Percentiles rank a stretch among this genome's conserved stretches.
These are phyloP conservation scores for Dynastes tityus DNA, from an alignment of 2,888 invertebrate species.

Conservation along the genomic window DNA sequence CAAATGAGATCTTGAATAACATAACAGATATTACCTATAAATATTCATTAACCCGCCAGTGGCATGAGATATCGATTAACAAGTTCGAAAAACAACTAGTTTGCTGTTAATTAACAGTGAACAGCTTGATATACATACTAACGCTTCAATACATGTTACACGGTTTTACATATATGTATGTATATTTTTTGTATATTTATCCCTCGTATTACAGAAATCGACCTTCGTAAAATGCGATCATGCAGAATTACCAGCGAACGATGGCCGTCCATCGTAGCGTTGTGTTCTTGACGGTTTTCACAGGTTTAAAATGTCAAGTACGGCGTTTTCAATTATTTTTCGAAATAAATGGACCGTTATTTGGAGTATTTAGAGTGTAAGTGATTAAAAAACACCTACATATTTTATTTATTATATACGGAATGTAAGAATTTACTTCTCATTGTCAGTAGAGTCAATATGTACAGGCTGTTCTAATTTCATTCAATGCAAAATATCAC, in stretches of 20 bases:
- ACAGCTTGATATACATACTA: not conserved
- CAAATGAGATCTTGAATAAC: not conserved
- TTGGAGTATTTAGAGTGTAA: no score
- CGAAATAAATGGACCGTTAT: not conserved
- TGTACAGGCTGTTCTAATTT: no score
- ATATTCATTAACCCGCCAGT: not conserved
- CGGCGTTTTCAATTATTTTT: not conserved
- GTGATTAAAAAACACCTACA: no score
- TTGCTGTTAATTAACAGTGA: not conserved
- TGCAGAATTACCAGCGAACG: not conserved
- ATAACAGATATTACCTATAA: conserved; percentile 16
- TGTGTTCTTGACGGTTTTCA: not conserved
- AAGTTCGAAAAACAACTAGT: conserved; percentile 5
- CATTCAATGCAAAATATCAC: no score
- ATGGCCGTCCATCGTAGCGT: not conserved
- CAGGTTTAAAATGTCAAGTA: conserved; percentile 7
- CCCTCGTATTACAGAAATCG: not conserved
- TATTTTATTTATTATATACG: no score
- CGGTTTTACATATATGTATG: not conserved
- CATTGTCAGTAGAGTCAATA: no score
- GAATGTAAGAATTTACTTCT: no score
- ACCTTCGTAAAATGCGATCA: not conserved
- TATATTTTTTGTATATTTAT: not conserved
- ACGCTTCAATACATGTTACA: not conserved
- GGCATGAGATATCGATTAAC: not conserved